phyloP scores from a whole-genome alignment of 2,113 vertebrate genomes.

The Heliornis fulica region DNA sequence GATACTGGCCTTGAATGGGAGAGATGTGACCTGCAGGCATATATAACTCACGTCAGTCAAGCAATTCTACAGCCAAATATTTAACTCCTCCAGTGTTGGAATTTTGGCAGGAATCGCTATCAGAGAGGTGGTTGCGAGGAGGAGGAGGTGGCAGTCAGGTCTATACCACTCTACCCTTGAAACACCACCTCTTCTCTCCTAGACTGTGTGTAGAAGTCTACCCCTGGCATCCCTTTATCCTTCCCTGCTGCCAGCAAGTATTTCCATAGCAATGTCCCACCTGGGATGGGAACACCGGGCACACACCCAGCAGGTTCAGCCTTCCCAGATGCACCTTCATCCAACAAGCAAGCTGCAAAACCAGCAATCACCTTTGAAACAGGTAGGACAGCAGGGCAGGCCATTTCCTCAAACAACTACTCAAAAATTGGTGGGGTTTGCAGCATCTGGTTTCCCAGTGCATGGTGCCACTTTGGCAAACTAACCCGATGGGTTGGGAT shows the following conservation, averaged over 20 bases:
- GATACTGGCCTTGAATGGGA: not conserved
- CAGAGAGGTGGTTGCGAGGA: not conserved
- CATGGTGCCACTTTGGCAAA: not conserved
- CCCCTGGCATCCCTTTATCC: not conserved
- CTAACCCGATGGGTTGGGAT: not conserved
- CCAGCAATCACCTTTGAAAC: not conserved
- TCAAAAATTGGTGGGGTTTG: slow-evolving; percentile 16
- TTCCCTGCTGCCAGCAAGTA: not conserved
- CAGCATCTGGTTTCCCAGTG: not conserved
- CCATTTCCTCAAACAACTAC: slow-evolving; percentile 9
- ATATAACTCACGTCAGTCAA: not conserved
- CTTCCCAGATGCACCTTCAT: not conserved
- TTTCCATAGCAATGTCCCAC: not conserved
- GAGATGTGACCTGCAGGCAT: not conserved
- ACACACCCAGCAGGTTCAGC: not conserved
- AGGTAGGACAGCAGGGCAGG: not conserved
- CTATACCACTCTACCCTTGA: not conserved
- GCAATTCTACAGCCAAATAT: not conserved
- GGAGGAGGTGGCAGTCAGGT: not conserved
- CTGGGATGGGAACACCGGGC: not conserved
- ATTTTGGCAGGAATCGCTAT: not conserved
- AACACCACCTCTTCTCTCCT: not conserved
- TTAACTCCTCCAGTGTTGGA: not conserved
- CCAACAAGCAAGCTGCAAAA: not conserved
- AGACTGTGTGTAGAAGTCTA: not conserved